Evolutionary conservation across 2,888 invertebrate genomes (phyloP).

Genomic region (Chirona hameri): DNA sequence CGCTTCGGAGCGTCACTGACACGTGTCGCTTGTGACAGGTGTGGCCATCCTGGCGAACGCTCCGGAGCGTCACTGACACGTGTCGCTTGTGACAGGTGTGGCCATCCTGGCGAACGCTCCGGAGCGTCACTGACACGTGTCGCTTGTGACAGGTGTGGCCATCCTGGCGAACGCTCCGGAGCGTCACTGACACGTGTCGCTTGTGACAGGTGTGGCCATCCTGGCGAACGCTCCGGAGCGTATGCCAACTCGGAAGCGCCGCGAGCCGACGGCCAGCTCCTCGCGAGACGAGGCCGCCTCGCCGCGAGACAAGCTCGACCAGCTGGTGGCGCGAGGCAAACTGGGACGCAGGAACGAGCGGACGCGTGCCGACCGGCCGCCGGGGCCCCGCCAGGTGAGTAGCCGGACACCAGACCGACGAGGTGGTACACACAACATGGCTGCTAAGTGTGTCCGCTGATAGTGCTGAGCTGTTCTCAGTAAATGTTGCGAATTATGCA

Average conservation of each 20-base stretch:
- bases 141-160: too few species aligned
- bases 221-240: constrained; percentile 70
- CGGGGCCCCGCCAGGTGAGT: constrained; percentile 33
- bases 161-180: too few species aligned
- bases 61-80: too few species aligned
- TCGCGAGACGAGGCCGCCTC: constrained; percentile 36
- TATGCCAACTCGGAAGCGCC: constrained; percentile 37
- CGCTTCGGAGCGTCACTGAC: too few species aligned
- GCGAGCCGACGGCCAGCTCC: constrained; percentile 34
- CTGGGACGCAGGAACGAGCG: constrained; percentile 29
- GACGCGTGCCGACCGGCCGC: constrained; percentile 33
- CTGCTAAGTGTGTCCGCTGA: too few species aligned
- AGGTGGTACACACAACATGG: constrained; percentile 6
- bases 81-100: too few species aligned
- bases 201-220: constrained; percentile 71
- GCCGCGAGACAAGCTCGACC: constrained; percentile 6
- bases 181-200: too few species aligned
- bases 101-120: too few species aligned
- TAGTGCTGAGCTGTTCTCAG: background rate
- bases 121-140: too few species aligned
- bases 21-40: too few species aligned
- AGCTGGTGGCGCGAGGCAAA: constrained; percentile 29
- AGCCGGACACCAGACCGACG: background rate
- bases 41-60: too few species aligned
- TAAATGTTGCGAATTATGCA: background rate